Conservation (phyloP, 2,888 invertebrate genomes). For the Tromatobia lineatoria region DNA sequence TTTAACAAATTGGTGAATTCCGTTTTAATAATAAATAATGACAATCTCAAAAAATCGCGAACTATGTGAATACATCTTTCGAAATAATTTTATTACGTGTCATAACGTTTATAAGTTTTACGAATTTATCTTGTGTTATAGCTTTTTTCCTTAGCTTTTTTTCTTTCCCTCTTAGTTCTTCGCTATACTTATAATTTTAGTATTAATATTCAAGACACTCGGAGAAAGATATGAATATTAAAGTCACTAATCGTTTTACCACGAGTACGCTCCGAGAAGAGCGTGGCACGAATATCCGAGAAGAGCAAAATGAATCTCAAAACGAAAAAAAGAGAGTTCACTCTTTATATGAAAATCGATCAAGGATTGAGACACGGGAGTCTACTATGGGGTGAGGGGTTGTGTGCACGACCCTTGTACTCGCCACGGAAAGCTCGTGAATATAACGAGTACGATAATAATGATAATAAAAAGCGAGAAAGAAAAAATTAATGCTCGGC, state of each 20-base stretch:
- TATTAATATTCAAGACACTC: conserved; percentile 83
- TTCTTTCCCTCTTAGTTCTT: conserved; percentile 8
- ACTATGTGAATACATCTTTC: background rate
- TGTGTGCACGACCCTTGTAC: conserved; percentile 28
- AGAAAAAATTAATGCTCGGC: conserved; percentile 49
- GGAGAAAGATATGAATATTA: conserved; percentile 83
- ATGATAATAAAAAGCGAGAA: conserved; percentile 54
- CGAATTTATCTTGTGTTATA: conserved; percentile 30
- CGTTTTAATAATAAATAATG: too few species aligned
- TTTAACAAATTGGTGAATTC: too few species aligned
- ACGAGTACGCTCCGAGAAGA: conserved; percentile 69
- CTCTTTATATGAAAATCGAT: conserved; percentile 60
- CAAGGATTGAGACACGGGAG: conserved; percentile 47
- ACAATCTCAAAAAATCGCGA: background rate
- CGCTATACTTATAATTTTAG: conserved; percentile 71
- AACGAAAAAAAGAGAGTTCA: conserved; percentile 36
- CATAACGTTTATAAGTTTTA: background rate
- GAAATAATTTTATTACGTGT: background rate
- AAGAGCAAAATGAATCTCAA: conserved; percentile 27
- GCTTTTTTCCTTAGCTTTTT: conserved; percentile 22
- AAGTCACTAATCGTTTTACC: conserved; percentile 83
- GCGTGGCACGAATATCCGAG: conserved; percentile 45
- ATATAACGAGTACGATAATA: conserved; percentile 51
- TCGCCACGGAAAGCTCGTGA: conserved; percentile 67
- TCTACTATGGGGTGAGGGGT: conserved; percentile 12